Evolutionary conservation across 1,140 invertebrate species (phyloP), one percentile per base, ranked within the genome.

Genomic region (Samia ricini): DNA sequence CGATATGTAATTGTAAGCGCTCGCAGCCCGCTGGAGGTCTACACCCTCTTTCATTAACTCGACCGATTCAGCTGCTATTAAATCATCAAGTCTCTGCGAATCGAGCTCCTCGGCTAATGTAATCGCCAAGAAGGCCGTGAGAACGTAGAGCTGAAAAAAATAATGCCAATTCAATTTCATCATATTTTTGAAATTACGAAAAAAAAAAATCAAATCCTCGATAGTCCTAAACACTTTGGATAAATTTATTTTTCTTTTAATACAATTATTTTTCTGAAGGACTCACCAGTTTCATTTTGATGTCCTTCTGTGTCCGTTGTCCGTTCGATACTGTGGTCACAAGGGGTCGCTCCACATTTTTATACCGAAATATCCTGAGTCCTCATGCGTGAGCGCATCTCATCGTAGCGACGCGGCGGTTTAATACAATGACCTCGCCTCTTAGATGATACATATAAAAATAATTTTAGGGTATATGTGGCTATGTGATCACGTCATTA

Each of bases 201-300:
- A n/a, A n/a, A n/a, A n/a, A n/a, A n/a, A n/a, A n/a, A n/a, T n/a
- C n/a, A n/a, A n/a, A n/a, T n/a, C n/a, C n/a, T n/a, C n/a, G n/a
- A n/a, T n/a, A n/a, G n/a, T n/a, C n/a, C n/a, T n/a, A n/a, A n/a
- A n/a, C n/a, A n/a, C n/a, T n/a, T n/a, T n/a, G n/a, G n/a, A n/a
- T n/a, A n/a, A n/a, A n/a, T n/a, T n/a, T n/a, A n/a, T n/a, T n/a
- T n/a, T n/a, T n/a, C n/a, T n/a, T n/a, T n/a, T n/a, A n/a, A n/a
- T n/a, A n/a, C n/a, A n/a, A n/a, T n/a, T n/a, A n/a, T n/a, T n/a
- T n/a, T n/a, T n/a, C n/a, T 64, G 76, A 83, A 89, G 87, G 87
- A 89, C 87, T 89, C 81, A 89, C 87, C 87, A 87, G 77, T 71
- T 86, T 89, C 85, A 89, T 88, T 50, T 77, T 82, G 69, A 74